These are phyloP conservation scores for Macrosteles quadrilineatus DNA, from an alignment of 1,140 invertebrate genomes.

Conservation along the genomic window DNA sequence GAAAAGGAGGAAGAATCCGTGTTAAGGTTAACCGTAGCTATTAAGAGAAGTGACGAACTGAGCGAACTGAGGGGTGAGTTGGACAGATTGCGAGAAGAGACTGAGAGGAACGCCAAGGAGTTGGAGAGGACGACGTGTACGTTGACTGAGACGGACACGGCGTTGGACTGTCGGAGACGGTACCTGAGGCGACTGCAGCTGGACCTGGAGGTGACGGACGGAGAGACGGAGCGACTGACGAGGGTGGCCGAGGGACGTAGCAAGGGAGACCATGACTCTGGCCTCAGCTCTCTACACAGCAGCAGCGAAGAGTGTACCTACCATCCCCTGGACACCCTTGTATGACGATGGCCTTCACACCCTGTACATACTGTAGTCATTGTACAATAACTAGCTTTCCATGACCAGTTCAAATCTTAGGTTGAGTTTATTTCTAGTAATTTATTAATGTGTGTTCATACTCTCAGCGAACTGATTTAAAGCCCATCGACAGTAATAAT, in stretches of 20 bases:
- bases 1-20: slow-evolving; percentile 69
- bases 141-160: slow-evolving; percentile 61
- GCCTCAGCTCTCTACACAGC: slow-evolving; percentile 57
- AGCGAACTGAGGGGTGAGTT: slow-evolving; percentile 33
- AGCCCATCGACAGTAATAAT: no score
- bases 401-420: no score
- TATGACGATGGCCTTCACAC: slow-evolving; percentile 41
- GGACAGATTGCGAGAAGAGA: slow-evolving; percentile 46
- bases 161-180: slow-evolving; percentile 62
- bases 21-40: slow-evolving; percentile 63
- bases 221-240: slow-evolving; percentile 51
- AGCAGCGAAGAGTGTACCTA: slow-evolving; percentile 53
- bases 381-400: no score
- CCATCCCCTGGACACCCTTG: slow-evolving; percentile 55
- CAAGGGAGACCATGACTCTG: slow-evolving; percentile 53
- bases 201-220: slow-evolving; percentile 64
- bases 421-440: no score
- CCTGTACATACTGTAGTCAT: neutral
- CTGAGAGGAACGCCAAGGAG: slow-evolving; percentile 61
- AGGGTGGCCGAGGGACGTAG: slow-evolving; percentile 1
- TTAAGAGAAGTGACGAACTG: slow-evolving; percentile 60
- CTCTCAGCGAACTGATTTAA: no score
- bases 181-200: slow-evolving; percentile 62
- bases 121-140: slow-evolving; percentile 64
- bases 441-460: no score